A percentile compares a stretch with the other conserved stretches of the same genome.
These are phyloP conservation scores for Phallusia fumigata DNA, from an alignment of 23 tunicate species.

Conservation along the genomic window DNA sequence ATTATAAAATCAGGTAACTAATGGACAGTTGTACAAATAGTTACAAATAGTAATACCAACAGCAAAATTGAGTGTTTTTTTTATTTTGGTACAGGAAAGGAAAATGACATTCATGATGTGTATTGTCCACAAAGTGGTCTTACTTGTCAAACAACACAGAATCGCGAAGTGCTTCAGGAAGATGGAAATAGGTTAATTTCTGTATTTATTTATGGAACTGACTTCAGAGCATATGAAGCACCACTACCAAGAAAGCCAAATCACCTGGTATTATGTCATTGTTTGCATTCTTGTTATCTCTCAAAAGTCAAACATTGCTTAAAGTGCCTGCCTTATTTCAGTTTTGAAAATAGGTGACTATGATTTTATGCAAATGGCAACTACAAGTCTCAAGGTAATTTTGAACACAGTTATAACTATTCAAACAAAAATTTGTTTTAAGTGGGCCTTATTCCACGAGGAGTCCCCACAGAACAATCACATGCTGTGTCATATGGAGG, in stretches of 20 bases:
- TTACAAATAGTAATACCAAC: too few relatives aligned
- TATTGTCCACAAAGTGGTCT: conserved; percentile 33
- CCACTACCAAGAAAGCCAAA: conserved; percentile 77
- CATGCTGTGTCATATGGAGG: conserved; percentile 52
- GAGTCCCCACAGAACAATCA: conserved; percentile 89
- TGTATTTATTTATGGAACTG: conserved; percentile 78
- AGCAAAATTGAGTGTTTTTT: too few relatives aligned
- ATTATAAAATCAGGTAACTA: too few relatives aligned
- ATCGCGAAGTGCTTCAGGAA: conserved; percentile 35
- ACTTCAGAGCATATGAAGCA: conserved; percentile 76
- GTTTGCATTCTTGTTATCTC: too few relatives aligned
- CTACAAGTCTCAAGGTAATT: too few relatives aligned
- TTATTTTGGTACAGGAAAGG: conserved; percentile 30
- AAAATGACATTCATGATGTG: conserved; percentile 33
- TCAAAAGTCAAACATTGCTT: too few relatives aligned
- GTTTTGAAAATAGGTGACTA: too few relatives aligned
- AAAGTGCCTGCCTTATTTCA: too few relatives aligned
- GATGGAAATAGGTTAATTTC: conserved; percentile 30
- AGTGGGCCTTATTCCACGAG: conserved; percentile 92
- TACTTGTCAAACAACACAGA: conserved; percentile 53
- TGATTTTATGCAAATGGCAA: too few relatives aligned
- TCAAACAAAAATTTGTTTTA: too few relatives aligned
- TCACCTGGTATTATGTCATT: conserved; percentile 46
- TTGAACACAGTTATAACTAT: too few relatives aligned
- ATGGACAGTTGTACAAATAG: too few relatives aligned